These are phyloP conservation scores for Myotis brandtii DNA, from an alignment of 2,113 vertebrate genomes.

Conservation along the genomic window DNA sequence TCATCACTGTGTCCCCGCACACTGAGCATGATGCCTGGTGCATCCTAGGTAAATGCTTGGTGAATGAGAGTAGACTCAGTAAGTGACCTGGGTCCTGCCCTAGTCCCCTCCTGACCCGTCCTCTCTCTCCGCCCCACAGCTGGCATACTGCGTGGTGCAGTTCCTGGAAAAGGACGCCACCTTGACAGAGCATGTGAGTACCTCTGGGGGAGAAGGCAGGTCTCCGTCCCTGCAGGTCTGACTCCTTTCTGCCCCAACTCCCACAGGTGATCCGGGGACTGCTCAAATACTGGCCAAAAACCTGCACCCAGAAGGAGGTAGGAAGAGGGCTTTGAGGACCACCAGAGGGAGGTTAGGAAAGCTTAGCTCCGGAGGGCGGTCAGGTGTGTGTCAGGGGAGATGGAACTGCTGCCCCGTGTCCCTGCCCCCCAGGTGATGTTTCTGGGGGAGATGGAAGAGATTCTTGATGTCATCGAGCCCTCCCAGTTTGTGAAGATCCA, in stretches of 20 bases:
- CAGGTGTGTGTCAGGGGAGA: neutral
- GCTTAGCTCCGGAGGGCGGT: neutral
- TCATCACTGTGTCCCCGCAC: neutral
- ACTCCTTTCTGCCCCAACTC: constrained; percentile 10
- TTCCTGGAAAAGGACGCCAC: constrained; percentile 96
- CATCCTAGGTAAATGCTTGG: neutral
- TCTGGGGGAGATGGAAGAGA: constrained; percentile 95
- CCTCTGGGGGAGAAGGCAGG: neutral
- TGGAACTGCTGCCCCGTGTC: neutral
- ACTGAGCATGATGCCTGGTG: neutral
- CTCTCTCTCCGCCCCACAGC: constrained; percentile 79
- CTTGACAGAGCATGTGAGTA: constrained; percentile 94
- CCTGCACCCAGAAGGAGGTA: constrained; percentile 97
- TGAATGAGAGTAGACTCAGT: neutral
- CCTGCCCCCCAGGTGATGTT: constrained; percentile 91
- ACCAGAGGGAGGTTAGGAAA: neutral
- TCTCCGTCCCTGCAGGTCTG: neutral
- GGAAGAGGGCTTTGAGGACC: neutral
- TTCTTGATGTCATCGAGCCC: constrained; percentile 94
- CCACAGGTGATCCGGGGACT: constrained; percentile 93
- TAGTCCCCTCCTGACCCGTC: neutral
- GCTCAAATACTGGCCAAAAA: constrained; percentile 96
- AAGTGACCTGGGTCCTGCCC: neutral
- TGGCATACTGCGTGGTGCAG: constrained; percentile 96
- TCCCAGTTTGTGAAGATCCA: constrained; percentile 95